phyloP scores from a whole-genome alignment of 2,888 invertebrate genomes.

The Aphodius sticticus region DNA sequence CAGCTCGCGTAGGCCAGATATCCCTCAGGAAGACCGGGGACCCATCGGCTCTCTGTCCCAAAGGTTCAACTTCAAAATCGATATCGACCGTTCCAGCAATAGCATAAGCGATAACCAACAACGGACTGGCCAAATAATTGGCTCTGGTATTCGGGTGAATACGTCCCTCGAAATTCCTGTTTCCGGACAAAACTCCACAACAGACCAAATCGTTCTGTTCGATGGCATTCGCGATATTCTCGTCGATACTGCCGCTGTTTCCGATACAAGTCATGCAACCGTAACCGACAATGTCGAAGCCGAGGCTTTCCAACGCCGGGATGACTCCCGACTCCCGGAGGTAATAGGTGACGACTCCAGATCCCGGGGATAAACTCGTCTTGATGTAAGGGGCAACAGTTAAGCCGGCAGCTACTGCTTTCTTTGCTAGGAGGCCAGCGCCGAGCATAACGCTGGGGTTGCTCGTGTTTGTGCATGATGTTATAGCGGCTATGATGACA shows the following conservation, averaged over 20 bases:
- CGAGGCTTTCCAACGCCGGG: conserved; percentile 83
- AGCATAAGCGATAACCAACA: conserved; percentile 96
- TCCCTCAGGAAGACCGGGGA: conserved; percentile 84
- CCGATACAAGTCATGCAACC: conserved; percentile 99
- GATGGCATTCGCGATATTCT: conserved; percentile 89
- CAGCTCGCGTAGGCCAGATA: conserved; percentile 93
- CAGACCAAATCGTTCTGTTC: conserved; percentile 94
- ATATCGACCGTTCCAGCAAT: conserved; percentile 94
- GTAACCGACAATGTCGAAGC: conserved; percentile 97
- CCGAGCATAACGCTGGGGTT: conserved; percentile 99
- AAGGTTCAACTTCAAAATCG: conserved; percentile 90
- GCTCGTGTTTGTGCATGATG: conserved; percentile 97
- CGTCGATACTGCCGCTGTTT: conserved; percentile 95
- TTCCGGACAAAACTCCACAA: conserved; percentile 95
- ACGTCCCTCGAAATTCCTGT: conserved; percentile 97
- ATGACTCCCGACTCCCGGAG: conserved; percentile 88
- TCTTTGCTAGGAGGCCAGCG: conserved; percentile 91
- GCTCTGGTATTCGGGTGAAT: conserved; percentile 97
- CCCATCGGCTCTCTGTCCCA: conserved; percentile 74
- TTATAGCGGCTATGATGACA: conserved; percentile 97
- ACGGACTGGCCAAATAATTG: conserved; percentile 97
- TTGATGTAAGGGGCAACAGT: conserved; percentile 93
- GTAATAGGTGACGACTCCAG: conserved; percentile 59
- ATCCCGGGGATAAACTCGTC: conserved; percentile 89
- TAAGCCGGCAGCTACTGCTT: conserved; percentile 91